Conservation (phyloP, 2,113 vertebrate genomes). For the Heptranchias perlo region DNA sequence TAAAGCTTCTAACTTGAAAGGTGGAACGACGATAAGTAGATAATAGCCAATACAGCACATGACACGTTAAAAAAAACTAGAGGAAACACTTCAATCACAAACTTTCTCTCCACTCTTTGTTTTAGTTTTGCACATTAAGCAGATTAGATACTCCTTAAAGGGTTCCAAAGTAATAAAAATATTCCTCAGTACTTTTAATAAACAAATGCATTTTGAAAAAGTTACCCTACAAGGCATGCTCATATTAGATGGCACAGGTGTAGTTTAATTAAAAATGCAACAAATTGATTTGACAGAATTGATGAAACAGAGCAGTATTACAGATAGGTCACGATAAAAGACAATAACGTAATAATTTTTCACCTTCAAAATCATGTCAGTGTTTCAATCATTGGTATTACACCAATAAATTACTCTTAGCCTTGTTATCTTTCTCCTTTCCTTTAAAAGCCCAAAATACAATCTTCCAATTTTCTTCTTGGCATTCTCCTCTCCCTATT, state of each 20-base stretch:
- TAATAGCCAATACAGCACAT: background rate
- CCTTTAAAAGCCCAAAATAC: background rate
- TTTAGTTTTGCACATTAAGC: background rate
- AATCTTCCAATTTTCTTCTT: background rate
- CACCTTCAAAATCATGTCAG: background rate
- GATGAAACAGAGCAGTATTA: background rate
- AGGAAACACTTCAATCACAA: conserved; percentile 1
- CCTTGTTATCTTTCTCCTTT: background rate
- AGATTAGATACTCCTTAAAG: background rate
- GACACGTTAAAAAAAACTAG: background rate
- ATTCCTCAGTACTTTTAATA: background rate
- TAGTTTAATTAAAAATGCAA: background rate
- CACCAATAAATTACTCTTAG: background rate
- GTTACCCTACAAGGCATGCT: conserved; percentile 1
- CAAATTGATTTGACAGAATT: background rate
- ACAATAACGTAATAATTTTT: background rate
- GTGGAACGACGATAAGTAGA: background rate
- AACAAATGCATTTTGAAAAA: background rate
- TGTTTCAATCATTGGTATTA: background rate
- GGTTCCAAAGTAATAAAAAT: background rate
- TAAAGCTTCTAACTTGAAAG: background rate
- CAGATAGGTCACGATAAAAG: background rate
- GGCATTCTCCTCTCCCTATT: background rate
- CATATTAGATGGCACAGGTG: background rate
- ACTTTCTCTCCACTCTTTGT: background rate